Conservation (phyloP, 2,113 vertebrate species). For the Pongo pygmaeus region DNA sequence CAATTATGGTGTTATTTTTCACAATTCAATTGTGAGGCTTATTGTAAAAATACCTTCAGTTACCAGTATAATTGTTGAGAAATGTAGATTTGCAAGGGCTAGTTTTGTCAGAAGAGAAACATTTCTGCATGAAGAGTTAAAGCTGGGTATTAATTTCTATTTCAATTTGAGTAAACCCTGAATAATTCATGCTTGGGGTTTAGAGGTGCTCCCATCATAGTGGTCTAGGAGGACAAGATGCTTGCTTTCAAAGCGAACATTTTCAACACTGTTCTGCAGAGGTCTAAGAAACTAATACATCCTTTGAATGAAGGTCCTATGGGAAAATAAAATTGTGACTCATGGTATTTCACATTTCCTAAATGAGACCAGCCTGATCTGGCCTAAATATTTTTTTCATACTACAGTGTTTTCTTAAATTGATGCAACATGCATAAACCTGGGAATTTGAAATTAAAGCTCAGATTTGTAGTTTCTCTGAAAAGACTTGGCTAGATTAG, state of each 20-base stretch:
- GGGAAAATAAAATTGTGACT: background rate
- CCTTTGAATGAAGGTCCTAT: background rate
- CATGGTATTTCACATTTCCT: background rate
- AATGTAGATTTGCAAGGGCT: background rate
- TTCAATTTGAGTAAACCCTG: background rate
- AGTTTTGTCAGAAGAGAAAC: background rate
- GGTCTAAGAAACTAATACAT: background rate
- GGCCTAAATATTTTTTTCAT: background rate
- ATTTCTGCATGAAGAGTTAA: background rate
- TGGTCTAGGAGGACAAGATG: background rate
- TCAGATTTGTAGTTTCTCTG: background rate
- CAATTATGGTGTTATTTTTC: background rate
- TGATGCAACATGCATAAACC: background rate
- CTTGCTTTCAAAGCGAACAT: background rate
- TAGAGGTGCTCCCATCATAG: background rate
- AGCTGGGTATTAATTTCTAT: background rate
- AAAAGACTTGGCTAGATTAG: background rate
- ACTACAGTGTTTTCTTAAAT: background rate
- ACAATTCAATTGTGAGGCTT: background rate
- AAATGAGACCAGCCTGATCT: background rate
- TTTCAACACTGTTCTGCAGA: background rate
- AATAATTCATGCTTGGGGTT: background rate
- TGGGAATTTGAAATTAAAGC: background rate
- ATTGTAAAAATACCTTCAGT: background rate
- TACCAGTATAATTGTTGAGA: background rate